These are phyloP conservation scores for Apogon talboti DNA, from an alignment of 2,797 vertebrate species.

Conservation along the genomic window DNA sequence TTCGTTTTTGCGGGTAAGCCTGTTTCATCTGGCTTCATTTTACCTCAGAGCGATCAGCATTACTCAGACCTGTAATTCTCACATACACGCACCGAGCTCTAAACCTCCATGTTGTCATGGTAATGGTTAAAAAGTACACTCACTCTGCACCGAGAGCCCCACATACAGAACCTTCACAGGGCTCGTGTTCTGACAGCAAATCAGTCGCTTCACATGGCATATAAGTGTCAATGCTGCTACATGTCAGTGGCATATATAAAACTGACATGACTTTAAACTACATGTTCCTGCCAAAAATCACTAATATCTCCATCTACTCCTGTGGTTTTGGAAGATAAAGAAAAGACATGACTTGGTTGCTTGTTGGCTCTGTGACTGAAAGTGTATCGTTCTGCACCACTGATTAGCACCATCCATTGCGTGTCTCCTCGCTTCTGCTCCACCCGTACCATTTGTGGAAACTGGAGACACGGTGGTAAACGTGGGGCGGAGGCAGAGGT, in stretches of 20 bases:
- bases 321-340: constrained; percentile 25
- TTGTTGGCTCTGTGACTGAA: constrained; percentile 51
- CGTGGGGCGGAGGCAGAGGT: constrained; percentile 28
- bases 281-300: neutral
- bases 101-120: constrained; percentile 64
- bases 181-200: constrained; percentile 26
- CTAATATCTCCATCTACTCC: constrained; percentile 9
- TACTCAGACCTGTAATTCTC: constrained; percentile 55
- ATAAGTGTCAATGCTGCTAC: constrained; percentile 26
- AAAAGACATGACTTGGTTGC: constrained; percentile 36
- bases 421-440: constrained; percentile 60
- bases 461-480: constrained; percentile 33
- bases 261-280: constrained; percentile 9
- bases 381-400: constrained; percentile 41
- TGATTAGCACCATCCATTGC: constrained; percentile 38
- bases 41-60: constrained; percentile 20
- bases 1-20: constrained; percentile 29
- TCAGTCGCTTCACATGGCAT: constrained; percentile 26
- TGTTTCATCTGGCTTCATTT: constrained; percentile 33
- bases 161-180: neutral
- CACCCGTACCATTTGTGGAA: constrained; percentile 44
- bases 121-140: constrained; percentile 62
- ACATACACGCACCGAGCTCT: constrained; percentile 15
- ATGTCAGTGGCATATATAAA: constrained; percentile 24
- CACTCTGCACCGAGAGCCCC: constrained; percentile 20